Percentiles rank a stretch among this genome's conserved stretches.
phyloP scores from a whole-genome alignment of 2,888 invertebrate species.

The Tipula helvola region DNA sequence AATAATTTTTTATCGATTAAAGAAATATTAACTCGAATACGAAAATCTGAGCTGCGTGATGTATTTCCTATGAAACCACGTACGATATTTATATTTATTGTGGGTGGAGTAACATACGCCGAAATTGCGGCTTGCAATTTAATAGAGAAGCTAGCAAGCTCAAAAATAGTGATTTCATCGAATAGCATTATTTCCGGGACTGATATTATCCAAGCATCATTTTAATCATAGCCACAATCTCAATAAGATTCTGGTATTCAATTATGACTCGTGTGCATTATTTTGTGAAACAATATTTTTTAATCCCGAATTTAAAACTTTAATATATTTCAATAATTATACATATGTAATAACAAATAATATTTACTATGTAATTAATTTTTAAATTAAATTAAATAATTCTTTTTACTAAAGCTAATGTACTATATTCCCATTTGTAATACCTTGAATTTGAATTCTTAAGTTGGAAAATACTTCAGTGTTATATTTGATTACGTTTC shows the following conservation, averaged over 20 bases:
- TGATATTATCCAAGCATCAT: slow-evolving; percentile 42
- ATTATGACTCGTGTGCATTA: too few relatives aligned
- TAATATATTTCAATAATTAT: too few relatives aligned
- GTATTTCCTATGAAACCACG: slow-evolving; percentile 37
- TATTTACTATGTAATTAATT: too few relatives aligned
- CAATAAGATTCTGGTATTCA: neutral
- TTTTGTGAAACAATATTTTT: neutral
- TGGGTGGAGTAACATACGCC: slow-evolving; percentile 87
- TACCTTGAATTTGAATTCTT: too few relatives aligned
- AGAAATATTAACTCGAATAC: slow-evolving; percentile 20
- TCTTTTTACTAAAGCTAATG: too few relatives aligned
- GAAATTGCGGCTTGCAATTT: slow-evolving; percentile 85
- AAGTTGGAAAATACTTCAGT: too few relatives aligned
- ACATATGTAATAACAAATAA: too few relatives aligned
- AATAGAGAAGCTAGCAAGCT: slow-evolving; percentile 60
- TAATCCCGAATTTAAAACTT: too few relatives aligned
- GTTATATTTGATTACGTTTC: too few relatives aligned
- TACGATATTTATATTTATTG: slow-evolving; percentile 71
- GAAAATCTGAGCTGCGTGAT: slow-evolving; percentile 22
- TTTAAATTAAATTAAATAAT: neutral
- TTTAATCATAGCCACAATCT: too few relatives aligned
- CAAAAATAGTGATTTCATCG: slow-evolving; percentile 65
- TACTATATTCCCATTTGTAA: too few relatives aligned
- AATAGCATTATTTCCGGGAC: slow-evolving; percentile 68
- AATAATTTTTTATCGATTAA: slow-evolving; percentile 28